Percentiles rank a stretch among this genome's conserved stretches.
These are phyloP conservation scores for Amblyraja radiata DNA, from an alignment of 2,797 vertebrate species.

Conservation along the genomic window DNA sequence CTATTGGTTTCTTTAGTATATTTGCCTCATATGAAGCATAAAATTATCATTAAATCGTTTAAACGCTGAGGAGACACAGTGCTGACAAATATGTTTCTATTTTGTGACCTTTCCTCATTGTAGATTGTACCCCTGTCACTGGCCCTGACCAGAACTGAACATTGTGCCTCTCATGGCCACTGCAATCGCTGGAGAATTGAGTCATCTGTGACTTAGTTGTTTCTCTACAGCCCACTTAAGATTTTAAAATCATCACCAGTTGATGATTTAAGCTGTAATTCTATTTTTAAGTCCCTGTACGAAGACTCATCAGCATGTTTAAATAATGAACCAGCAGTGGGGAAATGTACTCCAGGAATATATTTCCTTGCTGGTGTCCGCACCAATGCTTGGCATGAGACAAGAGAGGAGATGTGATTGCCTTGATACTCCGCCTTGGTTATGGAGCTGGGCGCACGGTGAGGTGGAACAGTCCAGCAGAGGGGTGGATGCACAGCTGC, in stretches of 20 bases:
- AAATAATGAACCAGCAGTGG: neutral
- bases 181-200: neutral
- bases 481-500: too few species aligned
- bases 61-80: neutral
- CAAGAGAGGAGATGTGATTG: neutral
- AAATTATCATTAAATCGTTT: neutral
- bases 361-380: neutral
- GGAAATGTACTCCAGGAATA: neutral
- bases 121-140: neutral
- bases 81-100: neutral
- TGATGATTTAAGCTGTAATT: neutral
- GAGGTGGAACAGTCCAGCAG: too few species aligned
- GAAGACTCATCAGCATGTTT: neutral
- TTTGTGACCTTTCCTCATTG: neutral
- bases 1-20: neutral
- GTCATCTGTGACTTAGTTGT: neutral
- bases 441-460: too few species aligned
- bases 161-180: neutral
- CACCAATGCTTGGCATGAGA: neutral
- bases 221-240: neutral
- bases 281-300: neutral
- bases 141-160: neutral
- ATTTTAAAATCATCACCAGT: neutral
- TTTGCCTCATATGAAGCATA: neutral
- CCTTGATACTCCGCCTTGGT: neutral